Conservation (phyloP, 2,113 vertebrate genomes). For the Nanorana parkeri region DNA sequence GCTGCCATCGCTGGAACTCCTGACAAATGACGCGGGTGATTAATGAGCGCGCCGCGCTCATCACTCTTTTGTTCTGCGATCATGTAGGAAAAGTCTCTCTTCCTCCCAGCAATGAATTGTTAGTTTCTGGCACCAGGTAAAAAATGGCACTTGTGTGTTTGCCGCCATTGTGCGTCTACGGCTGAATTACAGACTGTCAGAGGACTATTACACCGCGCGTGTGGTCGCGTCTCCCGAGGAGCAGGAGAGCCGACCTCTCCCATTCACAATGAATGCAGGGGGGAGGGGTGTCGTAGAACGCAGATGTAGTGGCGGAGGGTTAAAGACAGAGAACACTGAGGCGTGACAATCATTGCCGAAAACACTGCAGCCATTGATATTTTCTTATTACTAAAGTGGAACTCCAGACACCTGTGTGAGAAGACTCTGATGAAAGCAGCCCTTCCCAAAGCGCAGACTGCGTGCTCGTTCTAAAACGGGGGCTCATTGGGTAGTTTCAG, state of each 20-base stretch:
- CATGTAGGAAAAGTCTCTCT: constrained; percentile 52
- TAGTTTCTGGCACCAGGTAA: constrained; percentile 47
- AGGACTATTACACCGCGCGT: constrained; percentile 41
- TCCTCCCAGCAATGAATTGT: constrained; percentile 46
- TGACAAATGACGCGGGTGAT: constrained; percentile 47
- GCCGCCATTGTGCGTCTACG: constrained; percentile 27
- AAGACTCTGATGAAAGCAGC: no score
- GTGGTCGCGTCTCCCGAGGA: constrained; percentile 41
- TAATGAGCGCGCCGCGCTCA: constrained; percentile 34
- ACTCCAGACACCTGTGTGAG: no score
- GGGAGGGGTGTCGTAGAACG: constrained; percentile 66
- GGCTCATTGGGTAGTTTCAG: no score
- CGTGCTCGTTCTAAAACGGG: no score
- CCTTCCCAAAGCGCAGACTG: no score
- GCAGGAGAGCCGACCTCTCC: constrained; percentile 64
- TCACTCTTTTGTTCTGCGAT: constrained; percentile 49
- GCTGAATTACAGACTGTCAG: constrained; percentile 56
- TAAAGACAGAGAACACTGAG: constrained; percentile 67
- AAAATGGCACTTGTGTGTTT: constrained; percentile 27
- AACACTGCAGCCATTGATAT: no score
- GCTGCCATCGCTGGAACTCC: constrained; percentile 6
- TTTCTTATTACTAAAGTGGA: no score
- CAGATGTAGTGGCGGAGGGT: constrained; percentile 70
- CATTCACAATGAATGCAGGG: constrained; percentile 62
- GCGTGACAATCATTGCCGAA: constrained; percentile 64